These are phyloP conservation scores for Melanotaenia nigrans DNA, from an alignment of 2,797 vertebrate genomes.

Conservation along the genomic window DNA sequence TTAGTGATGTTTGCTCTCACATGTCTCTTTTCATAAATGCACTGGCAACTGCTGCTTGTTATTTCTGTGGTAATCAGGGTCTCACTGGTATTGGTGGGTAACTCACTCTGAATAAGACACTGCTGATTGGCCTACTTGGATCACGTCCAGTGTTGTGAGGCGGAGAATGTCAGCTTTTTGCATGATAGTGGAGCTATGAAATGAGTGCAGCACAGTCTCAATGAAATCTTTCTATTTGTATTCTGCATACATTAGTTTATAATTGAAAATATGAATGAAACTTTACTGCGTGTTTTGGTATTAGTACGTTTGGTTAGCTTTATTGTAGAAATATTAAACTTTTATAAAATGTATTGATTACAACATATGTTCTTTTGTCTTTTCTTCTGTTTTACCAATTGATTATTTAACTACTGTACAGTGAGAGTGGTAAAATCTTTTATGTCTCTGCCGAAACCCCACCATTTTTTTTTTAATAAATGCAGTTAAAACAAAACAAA, in stretches of 20 bases:
- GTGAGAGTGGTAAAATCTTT: background rate
- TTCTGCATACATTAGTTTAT: background rate
- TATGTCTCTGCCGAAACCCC: background rate
- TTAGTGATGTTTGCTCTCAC: conserved; percentile 29
- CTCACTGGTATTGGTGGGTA: conserved; percentile 57
- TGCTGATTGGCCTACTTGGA: conserved; percentile 80
- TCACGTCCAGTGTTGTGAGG: conserved; percentile 65
- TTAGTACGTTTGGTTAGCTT: background rate
- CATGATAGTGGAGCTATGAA: conserved; percentile 52
- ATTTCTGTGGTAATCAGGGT: conserved; percentile 43
- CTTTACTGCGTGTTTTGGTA: background rate
- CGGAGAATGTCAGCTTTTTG: conserved; percentile 64
- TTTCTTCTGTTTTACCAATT: background rate
- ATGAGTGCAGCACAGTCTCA: conserved; percentile 19
- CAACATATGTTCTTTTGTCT: background rate
- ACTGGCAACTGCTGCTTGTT: conserved; percentile 36
- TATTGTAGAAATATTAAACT: conserved; percentile 9
- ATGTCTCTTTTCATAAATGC: conserved; percentile 38
- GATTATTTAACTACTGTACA: no score
- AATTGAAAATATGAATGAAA: no score
- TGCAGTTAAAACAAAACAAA: conserved; percentile 9
- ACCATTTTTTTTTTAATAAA: conserved; percentile 11
- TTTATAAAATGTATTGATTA: background rate
- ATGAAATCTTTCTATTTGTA: conserved; percentile 13
- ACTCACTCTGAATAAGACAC: conserved; percentile 61